These are phyloP conservation scores for Hypotaenidia philippensis DNA, from an alignment of 2,797 vertebrate genomes.

Conservation along the genomic window DNA sequence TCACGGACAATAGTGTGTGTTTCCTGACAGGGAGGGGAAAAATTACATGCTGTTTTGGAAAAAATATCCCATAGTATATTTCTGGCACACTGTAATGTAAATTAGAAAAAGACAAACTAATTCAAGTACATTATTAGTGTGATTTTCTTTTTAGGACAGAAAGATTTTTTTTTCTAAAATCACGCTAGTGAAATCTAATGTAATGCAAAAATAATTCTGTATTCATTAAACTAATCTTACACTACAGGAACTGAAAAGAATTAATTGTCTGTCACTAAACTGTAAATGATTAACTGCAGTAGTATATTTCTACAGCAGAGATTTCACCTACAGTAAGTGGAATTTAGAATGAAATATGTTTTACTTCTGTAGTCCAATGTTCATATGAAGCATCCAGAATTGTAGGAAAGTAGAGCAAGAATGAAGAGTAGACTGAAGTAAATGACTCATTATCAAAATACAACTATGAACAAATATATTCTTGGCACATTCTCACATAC, in stretches of 20 bases:
- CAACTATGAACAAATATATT: background rate
- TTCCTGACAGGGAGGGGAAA: background rate
- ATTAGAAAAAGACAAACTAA: background rate
- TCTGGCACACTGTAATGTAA: background rate
- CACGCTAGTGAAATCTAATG: background rate
- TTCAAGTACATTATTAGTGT: background rate
- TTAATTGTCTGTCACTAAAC: background rate
- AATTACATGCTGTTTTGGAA: background rate
- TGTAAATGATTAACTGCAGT: background rate
- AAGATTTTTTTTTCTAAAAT: background rate
- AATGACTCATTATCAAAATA: background rate
- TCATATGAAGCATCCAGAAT: background rate
- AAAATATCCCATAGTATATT: background rate
- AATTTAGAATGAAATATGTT: background rate
- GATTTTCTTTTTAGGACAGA: background rate
- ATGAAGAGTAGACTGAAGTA: background rate
- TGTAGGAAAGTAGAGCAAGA: rapidly evolving
- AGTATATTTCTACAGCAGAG: background rate
- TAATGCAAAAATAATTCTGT: background rate
- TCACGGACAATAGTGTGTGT: background rate
- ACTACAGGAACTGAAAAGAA: background rate
- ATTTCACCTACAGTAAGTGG: background rate
- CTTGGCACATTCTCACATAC: background rate
- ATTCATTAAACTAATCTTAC: background rate
- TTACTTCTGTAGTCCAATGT: background rate